Evolutionary conservation across 2,113 vertebrate species (phyloP), one percentile per base, ranked within the genome.

Genomic region (Glaucidium brasilianum): DNA sequence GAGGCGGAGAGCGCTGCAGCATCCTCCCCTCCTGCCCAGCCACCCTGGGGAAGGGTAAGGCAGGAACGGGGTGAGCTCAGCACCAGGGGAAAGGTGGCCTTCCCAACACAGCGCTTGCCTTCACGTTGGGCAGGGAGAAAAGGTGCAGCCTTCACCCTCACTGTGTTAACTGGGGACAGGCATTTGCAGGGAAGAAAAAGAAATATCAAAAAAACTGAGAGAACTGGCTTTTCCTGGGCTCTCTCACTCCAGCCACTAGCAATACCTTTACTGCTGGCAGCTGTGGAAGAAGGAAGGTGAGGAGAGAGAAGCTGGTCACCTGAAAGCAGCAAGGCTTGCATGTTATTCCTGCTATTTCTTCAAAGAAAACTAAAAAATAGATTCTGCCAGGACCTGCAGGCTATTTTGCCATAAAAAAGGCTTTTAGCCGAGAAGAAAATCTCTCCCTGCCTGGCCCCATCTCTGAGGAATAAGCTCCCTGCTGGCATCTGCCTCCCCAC

Each of bases 31-130:
- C 41, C 59, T 2, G 5, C 37, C 53, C 3, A 0, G 30, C 55
- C 11, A 35, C 26, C 41, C n/a, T 2, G 1, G 72, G 41, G 64
- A 83, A 92, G n/a, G 41, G 58, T 18, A 78, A 52, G 59, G 45
- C 29, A 41, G 56, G 41, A 69, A 15, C 0, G 0, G 49, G 22
- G 66, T 2, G 3, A 56, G 53, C 37, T 43, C 41, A n/a, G 26
- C 22, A 10, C 25, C 0, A 0, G 0, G 72, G 45, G 32, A 68
- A 45, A 68, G 6, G 35, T 12, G 30, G 35, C 26, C 49, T 39
- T 47, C 37, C 68, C 68, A 29, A 18, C 21, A 49, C 19, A 17
- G 49, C 55, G 2, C 35, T 15, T 39, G 17, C 26, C 64, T 18
- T 45, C 67, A 13, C 1, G 0, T 2, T 3, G 14, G 53, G 14